Evolutionary conservation across 2,113 vertebrate species (phyloP).

Genomic region (Alexandromys fortis): DNA sequence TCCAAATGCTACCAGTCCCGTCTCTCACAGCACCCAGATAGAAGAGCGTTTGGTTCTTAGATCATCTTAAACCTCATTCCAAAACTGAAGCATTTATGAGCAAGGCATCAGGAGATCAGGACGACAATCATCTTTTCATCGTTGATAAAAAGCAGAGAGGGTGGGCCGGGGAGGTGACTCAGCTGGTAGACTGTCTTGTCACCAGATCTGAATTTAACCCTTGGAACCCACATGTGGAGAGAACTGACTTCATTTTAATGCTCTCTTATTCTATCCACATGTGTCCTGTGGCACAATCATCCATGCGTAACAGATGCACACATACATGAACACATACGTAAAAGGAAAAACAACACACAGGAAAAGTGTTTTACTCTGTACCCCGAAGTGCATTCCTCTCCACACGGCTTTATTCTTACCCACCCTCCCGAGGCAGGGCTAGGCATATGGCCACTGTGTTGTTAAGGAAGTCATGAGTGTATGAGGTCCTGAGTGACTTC

Average conservation of each 20-base stretch:
- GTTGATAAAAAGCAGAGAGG: background rate
- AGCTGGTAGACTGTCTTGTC: no score
- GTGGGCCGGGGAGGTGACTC: background rate
- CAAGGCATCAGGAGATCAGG: background rate
- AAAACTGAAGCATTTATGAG: background rate
- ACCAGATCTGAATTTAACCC: background rate
- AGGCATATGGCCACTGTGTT: background rate
- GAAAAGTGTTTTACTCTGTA: background rate
- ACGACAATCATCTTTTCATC: background rate
- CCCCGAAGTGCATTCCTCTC: background rate
- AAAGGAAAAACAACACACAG: background rate
- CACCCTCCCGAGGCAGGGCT: accelerated
- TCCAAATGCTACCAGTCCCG: background rate
- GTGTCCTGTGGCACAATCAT: background rate
- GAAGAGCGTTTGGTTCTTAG: background rate
- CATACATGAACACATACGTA: background rate
- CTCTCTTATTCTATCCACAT: background rate
- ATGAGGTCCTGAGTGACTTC: background rate
- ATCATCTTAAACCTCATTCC: background rate
- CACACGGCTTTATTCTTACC: background rate
- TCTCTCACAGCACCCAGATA: slow-evolving; percentile 13
- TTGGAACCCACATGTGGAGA: background rate
- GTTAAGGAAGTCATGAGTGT: background rate
- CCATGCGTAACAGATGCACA: background rate
- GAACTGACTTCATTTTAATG: background rate